These are phyloP conservation scores for Cichladusa arquata DNA, from an alignment of 2,113 vertebrate genomes.

Conservation along the genomic window DNA sequence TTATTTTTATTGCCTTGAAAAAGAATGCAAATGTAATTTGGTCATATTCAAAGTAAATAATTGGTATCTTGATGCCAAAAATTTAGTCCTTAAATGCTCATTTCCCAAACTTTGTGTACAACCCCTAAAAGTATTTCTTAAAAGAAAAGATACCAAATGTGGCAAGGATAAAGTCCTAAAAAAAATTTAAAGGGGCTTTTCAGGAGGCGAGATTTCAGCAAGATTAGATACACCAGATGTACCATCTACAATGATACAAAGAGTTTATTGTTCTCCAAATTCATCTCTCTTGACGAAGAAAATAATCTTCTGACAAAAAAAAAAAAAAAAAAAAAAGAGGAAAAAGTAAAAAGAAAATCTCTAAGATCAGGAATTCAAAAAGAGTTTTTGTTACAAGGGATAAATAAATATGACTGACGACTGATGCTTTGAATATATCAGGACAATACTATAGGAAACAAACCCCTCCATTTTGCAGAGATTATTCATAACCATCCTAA, in stretches of 20 bases:
- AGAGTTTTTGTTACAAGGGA: neutral
- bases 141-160: neutral
- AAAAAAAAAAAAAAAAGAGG: rapidly evolving
- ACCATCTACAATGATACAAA: neutral
- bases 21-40: neutral
- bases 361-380: neutral
- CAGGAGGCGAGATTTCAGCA: neutral
- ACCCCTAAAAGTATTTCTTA: neutral
- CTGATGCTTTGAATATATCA: neutral
- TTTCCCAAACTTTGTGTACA: neutral
- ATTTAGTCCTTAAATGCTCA: neutral
- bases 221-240: neutral
- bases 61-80: neutral
- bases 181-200: neutral
- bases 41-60: neutral
- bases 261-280: neutral
- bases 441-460: neutral
- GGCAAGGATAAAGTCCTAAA: neutral
- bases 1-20: neutral
- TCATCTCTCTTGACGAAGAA: neutral
- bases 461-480: neutral
- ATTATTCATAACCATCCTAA: neutral
- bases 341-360: neutral
- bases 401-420: neutral
- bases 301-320: neutral